These are phyloP conservation scores for Dendrolimus punctatus DNA, from an alignment of 1,140 invertebrate species.

Conservation along the genomic window DNA sequence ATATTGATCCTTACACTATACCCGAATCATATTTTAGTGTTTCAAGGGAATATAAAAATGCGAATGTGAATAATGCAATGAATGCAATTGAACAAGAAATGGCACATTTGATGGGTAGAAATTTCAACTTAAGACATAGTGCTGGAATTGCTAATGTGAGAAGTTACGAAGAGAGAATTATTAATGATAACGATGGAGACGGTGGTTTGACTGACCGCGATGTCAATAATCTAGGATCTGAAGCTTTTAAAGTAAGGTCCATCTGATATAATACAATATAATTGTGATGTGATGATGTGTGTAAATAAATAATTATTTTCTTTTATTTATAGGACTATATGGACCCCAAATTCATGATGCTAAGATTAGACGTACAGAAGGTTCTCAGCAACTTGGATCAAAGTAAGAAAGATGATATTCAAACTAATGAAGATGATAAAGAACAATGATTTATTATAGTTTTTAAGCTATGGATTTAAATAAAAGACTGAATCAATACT, in stretches of 20 bases:
- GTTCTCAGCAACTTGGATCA: constrained; percentile 53
- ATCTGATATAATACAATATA: no score
- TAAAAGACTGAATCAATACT: constrained; percentile 52
- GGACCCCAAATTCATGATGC: constrained; percentile 65
- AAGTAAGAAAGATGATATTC: constrained; percentile 24
- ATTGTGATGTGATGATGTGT: no score
- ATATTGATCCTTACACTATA: constrained; percentile 24
- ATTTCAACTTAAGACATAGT: constrained; percentile 26
- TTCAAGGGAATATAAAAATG: constrained; percentile 29
- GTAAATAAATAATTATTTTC: not conserved
- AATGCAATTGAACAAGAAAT: constrained; percentile 53
- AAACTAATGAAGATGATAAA: constrained; percentile 18
- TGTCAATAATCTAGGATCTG: constrained; percentile 19
- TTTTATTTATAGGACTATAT: constrained; percentile 49
- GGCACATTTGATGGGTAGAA: constrained; percentile 39
- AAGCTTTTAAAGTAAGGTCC: constrained; percentile 29
- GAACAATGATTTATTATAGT: constrained; percentile 3
- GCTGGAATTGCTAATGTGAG: constrained; percentile 11
- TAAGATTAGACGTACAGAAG: constrained; percentile 58
- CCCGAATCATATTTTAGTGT: constrained; percentile 28
- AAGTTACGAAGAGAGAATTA: constrained; percentile 5
- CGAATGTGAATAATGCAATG: constrained; percentile 28
- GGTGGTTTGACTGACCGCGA: constrained; percentile 5
- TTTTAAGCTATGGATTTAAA: constrained; percentile 12
- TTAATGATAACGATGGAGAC: constrained; percentile 4